These are phyloP conservation scores for Protobothrops flavoviridis DNA, from an alignment of 2,113 vertebrate species.

Conservation along the genomic window DNA sequence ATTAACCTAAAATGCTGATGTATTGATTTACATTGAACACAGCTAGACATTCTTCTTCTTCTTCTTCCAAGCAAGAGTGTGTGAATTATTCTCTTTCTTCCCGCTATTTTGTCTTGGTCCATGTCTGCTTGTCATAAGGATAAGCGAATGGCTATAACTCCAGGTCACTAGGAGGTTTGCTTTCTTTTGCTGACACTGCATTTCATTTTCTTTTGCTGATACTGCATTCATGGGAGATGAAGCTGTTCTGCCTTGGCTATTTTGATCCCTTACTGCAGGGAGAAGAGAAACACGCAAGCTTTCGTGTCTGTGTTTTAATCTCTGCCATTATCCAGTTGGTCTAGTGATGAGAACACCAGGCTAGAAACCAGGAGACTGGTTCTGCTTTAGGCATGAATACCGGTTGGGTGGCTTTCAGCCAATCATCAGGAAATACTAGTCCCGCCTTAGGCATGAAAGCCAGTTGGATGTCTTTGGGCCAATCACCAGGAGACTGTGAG, in stretches of 20 bases:
- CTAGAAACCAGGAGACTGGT: not conserved
- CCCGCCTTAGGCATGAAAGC: not conserved
- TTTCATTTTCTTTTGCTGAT: not conserved
- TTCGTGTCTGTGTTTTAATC: not conserved
- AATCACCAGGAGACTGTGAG: not conserved
- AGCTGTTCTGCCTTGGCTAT: not conserved
- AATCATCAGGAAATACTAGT: not conserved
- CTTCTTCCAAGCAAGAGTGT: not conserved
- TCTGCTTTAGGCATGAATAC: not conserved
- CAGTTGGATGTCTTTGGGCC: not conserved
- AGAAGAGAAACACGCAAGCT: not conserved
- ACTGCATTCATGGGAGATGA: not conserved
- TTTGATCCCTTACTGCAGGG: not conserved
- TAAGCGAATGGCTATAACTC: not conserved
- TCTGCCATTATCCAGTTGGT: not conserved
- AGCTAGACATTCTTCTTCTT: no score
- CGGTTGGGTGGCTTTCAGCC: not conserved
- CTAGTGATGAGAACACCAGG: not conserved
- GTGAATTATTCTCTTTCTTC: no score
- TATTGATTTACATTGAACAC: not conserved
- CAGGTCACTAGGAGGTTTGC: not conserved
- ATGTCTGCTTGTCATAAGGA: not conserved
- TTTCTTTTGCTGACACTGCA: not conserved
- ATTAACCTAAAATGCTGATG: not conserved
- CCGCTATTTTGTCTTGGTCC: not conserved